Percentiles rank a stretch among this genome's conserved stretches.
Conservation (phyloP, 2,888 invertebrate species). For the Drosophila histrio region DNA sequence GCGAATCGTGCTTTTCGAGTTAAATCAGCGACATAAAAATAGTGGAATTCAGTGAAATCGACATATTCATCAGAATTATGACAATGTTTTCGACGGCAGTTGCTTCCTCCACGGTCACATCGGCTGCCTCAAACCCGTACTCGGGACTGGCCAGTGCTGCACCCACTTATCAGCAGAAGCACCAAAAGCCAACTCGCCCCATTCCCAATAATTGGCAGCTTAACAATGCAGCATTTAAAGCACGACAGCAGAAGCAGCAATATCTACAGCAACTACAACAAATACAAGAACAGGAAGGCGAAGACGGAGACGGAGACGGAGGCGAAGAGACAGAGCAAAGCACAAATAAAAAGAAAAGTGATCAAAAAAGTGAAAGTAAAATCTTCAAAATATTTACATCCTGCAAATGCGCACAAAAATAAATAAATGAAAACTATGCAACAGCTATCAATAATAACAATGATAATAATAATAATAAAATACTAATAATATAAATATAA, state of each 20-base stretch:
- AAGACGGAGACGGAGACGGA: no score
- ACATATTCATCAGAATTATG: background rate
- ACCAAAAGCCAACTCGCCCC: conserved; percentile 39
- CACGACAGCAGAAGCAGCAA: background rate
- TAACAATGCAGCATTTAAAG: conserved; percentile 48
- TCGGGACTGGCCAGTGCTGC: conserved; percentile 49
- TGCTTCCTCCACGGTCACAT: conserved; percentile 49
- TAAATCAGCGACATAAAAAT: background rate
- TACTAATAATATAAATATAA: no score
- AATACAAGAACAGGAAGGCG: background rate
- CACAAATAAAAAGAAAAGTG: conserved; percentile 38
- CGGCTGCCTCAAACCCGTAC: conserved; percentile 14
- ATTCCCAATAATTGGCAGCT: conserved; percentile 47
- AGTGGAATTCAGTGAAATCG: background rate
- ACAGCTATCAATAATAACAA: no score
- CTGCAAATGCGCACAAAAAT: conserved; percentile 46
- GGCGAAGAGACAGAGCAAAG: background rate
- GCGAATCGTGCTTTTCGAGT: background rate
- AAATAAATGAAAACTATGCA: background rate
- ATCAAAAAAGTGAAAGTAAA: conserved; percentile 46
- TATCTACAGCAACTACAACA: background rate
- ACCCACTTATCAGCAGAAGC: conserved; percentile 52
- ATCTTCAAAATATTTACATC: conserved; percentile 46
- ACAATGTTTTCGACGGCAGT: conserved; percentile 60
- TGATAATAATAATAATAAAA: no score